Percentiles rank a stretch among this genome's conserved stretches.
Conservation (phyloP, 2,797 vertebrate species). For the Pangasius djambal region DNA sequence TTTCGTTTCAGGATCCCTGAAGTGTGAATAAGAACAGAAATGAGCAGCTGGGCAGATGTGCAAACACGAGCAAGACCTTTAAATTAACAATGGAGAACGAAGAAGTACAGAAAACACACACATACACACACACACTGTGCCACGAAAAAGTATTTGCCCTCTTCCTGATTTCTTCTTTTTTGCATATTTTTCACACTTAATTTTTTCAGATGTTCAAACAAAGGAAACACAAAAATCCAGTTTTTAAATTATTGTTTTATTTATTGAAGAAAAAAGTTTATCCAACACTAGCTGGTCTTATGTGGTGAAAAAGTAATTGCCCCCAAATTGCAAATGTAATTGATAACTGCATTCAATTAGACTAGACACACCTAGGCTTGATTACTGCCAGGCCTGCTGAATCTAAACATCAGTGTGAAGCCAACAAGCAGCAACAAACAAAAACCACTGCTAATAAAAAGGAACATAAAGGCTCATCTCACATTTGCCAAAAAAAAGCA, state of each 20-base stretch:
- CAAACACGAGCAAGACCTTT: not conserved
- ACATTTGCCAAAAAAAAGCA: not conserved
- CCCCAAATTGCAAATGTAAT: not conserved
- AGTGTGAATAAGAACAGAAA: slow-evolving; percentile 45
- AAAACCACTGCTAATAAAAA: not conserved
- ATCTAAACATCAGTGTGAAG: not conserved
- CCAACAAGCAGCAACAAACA: not conserved
- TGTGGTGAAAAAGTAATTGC: not conserved
- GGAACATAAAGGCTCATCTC: not conserved
- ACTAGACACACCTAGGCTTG: not conserved
- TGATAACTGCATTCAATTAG: not conserved
- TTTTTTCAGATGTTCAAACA: not conserved
- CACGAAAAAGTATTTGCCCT: not conserved
- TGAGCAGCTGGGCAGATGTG: slow-evolving; percentile 24
- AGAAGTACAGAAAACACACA: not conserved
- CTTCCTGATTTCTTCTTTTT: not conserved
- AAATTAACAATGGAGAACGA: slow-evolving; percentile 35
- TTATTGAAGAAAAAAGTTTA: slow-evolving; percentile 9
- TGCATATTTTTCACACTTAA: not conserved
- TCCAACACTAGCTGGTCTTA: not conserved
- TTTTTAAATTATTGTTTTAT: not conserved
- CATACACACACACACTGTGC: slow-evolving; percentile 15
- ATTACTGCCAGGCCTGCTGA: not conserved
- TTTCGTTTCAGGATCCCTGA: slow-evolving; percentile 46
- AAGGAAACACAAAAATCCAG: not conserved